Conservation (phyloP, 2,888 invertebrate species). For the Amaurobius ferox region DNA sequence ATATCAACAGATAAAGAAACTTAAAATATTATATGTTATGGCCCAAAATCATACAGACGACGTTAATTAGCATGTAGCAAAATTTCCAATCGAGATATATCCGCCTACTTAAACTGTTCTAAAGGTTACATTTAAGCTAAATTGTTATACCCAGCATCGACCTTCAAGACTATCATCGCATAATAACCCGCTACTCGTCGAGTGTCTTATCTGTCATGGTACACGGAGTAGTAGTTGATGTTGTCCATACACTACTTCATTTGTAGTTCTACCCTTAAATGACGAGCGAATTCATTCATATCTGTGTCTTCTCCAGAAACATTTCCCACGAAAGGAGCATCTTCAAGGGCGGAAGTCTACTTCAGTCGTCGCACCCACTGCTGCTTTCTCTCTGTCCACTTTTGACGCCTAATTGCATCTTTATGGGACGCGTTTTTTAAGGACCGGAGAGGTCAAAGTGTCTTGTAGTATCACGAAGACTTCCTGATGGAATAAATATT, state of each 20-base stretch:
- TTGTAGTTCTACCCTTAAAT: conserved; percentile 24
- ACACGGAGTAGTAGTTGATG: not conserved
- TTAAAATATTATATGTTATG: too few species aligned
- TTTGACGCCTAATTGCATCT: conserved; percentile 17
- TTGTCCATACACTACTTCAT: conserved; percentile 13
- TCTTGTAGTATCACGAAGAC: not conserved
- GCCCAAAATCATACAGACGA: too few species aligned
- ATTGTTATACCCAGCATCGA: not conserved
- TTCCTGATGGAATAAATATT: not conserved
- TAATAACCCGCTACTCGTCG: not conserved
- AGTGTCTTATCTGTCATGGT: conserved; percentile 10
- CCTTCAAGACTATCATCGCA: not conserved
- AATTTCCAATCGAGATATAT: too few species aligned
- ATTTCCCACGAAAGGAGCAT: conserved; percentile 47
- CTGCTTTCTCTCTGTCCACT: conserved; percentile 36
- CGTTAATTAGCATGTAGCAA: too few species aligned
- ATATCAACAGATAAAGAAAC: too few species aligned
- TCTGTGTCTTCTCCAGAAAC: conserved; percentile 24
- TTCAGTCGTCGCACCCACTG: conserved; percentile 59
- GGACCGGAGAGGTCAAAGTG: not conserved
- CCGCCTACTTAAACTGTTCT: too few species aligned
- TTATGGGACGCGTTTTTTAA: not conserved
- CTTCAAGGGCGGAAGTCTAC: conserved; percentile 53
- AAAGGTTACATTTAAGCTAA: too few species aligned
- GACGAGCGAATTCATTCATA: conserved; percentile 25